Evolutionary conservation across 2,113 vertebrate genomes (phyloP), one percentile per base, ranked within the genome.

Genomic region (Macquaria ambigua): DNA sequence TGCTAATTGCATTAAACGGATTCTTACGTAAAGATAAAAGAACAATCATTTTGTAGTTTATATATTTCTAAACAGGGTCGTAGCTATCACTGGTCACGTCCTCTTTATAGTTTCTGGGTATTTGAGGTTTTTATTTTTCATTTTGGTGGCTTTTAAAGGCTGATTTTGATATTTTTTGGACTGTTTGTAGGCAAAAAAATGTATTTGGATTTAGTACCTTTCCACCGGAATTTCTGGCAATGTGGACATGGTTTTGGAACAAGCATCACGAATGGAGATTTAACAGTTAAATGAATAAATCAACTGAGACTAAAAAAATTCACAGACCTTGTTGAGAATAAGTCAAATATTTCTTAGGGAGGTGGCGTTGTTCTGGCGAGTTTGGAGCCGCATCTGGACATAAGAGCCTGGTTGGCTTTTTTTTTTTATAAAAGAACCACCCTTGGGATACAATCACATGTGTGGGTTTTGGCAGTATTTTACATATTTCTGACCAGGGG

Each of bases 401-500:
- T 48, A 39, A 67, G 66, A 79, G 69, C 16, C 76, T 53, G 28
- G 59, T 56, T 77, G 69, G 70, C 31, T n/a, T 25, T 70, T 77
- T 74, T 73, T 74, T 73, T 79, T 28, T 80, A 55, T 69, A 50
- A 81, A 86, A 81, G 50, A 82, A 80, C 59, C 71, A 77, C 64
- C 79, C 71, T 48, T 3, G 39, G 52, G 80, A 87, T 28, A 77
- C 41, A 84, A 79, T 85, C 74, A 73, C 41, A 62, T 83, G 28
- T 21, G 67, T 67, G 83, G 61, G 68, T 84, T 74, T 73, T 90
- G 85, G 86, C 85, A 79, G 67, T 5, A 0, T 55, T 74, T 46
- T 20, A 70, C 75, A 86, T 88, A 78, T 81, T 90, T 87, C 71
- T 88, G 83, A 88, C 67, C 79, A 63, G 81, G 41, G 77, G 83